Base-by-base conservation (phyloP, 2,888 invertebrate genomes). In the Shargacucullia verbasci region DNA sequence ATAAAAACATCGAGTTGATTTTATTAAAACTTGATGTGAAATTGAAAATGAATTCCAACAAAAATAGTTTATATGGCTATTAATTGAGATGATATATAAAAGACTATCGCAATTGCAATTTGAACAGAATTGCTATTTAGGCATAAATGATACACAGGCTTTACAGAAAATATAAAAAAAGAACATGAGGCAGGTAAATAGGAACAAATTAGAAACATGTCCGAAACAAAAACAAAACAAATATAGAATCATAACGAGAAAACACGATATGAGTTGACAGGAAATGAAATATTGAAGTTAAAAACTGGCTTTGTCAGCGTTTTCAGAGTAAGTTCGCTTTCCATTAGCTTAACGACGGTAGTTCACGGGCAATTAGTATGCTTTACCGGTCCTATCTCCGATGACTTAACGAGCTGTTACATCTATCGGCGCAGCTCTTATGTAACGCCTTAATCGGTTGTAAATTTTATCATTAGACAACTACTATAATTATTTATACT, bases 401-500 rank as follows among this genome's bases (percentile, higher is more conserved):
- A 58, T 56, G 43, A 54, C 48, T 67, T 76, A 72, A 73, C 53
- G 56, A 75, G 53, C 49, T 47, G 46, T 58, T 49, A 58, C 31
- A 37, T 13, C 20, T 39, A 47, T 38, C 34, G 15, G 15, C 15
- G 34, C 27, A 61, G 48, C 60, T 34, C 34, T 39, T 48, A 45
- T 44, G 41, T 44, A 44, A 14, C 8, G 12, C 50, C 45, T n/a
- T 54, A 15, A 34, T 31, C 2, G 6, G 14, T 46, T 49, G 13
- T 54, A 25, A 34, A 34, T 2, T n/a, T 15, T 49, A 49, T 61
- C 49, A 35, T 60, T 55, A 50, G 25, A 33, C 38, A 34, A 12
- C 15, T 14, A 10, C 41, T 38, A 6, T 11, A 34, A 12, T 34
- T n/a, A 39, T 56, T 41, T 15, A 34, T 50, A 37, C 7, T 5